A percentile compares a stretch with the other conserved stretches of the same genome.
phyloP scores from a whole-genome alignment of 2,113 vertebrate species.

The Oryzias celebensis region DNA sequence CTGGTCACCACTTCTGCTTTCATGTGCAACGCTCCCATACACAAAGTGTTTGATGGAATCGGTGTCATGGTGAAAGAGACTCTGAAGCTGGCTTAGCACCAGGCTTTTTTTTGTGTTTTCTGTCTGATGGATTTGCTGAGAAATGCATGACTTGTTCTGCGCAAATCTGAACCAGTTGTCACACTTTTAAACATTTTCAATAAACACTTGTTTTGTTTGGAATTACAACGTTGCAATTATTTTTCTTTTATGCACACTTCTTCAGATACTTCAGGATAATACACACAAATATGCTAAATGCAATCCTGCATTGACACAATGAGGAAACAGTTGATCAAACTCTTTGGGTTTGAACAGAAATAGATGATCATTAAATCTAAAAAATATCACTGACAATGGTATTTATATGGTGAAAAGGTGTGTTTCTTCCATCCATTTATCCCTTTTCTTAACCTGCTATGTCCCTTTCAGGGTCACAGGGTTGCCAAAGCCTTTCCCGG shows the following conservation, averaged over 20 bases:
- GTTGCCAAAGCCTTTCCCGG: too few relatives aligned
- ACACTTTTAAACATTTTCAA: neutral
- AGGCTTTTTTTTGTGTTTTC: neutral
- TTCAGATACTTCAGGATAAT: too few relatives aligned
- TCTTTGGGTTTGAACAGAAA: too few relatives aligned
- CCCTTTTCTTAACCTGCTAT: too few relatives aligned
- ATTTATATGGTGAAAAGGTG: too few relatives aligned
- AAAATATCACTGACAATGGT: too few relatives aligned
- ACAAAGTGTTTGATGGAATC: constrained; percentile 82
- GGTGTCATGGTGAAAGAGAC: constrained; percentile 82
- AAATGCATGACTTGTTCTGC: neutral
- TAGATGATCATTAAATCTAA: too few relatives aligned
- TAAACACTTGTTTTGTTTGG: neutral
- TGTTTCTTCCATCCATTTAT: too few relatives aligned
- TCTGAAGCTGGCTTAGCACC: constrained; percentile 74
- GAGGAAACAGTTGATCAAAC: too few relatives aligned
- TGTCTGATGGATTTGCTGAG: neutral
- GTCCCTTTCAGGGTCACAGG: too few relatives aligned
- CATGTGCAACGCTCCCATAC: constrained; percentile 84
- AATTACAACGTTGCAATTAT: neutral
- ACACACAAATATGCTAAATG: too few relatives aligned
- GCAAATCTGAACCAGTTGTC: neutral
- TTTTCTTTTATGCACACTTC: neutral
- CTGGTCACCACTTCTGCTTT: constrained; percentile 84
- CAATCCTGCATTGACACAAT: too few relatives aligned